Evolutionary conservation across 1,140 invertebrate species (phyloP).

Genomic region (Anadara kagoshimensis): DNA sequence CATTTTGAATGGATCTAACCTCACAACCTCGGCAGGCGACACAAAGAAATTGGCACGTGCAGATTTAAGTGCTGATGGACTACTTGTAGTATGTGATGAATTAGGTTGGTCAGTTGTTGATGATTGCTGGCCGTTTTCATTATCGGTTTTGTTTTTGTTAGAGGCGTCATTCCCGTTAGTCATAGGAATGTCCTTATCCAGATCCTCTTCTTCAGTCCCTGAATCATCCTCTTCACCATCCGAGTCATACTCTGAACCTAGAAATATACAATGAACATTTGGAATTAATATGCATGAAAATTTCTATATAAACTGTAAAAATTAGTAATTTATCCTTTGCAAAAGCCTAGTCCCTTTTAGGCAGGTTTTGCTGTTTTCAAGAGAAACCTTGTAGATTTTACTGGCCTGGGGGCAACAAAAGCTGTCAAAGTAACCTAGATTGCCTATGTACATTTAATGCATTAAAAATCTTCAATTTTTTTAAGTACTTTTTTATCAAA

Average conservation of each 20-base stretch:
- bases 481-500: too few species aligned
- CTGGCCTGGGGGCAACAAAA: too few species aligned
- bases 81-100: slow-evolving; percentile 18
- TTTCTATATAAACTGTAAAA: not conserved
- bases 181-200: not conserved
- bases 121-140: not conserved
- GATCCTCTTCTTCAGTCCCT: slow-evolving; percentile 39
- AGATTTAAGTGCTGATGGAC: slow-evolving; percentile 41
- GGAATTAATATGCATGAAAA: not conserved
- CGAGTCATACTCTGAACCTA: slow-evolving; percentile 40
- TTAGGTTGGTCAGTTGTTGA: not conserved
- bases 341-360: too few species aligned
- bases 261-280: not conserved
- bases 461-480: too few species aligned
- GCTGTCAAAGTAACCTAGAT: too few species aligned
- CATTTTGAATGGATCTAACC: slow-evolving; percentile 66
- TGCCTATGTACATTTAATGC: too few species aligned
- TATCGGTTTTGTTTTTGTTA: not conserved
- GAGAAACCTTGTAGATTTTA: too few species aligned
- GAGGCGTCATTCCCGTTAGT: not conserved
- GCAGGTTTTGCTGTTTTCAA: too few species aligned
- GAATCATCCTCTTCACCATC: slow-evolving; percentile 50
- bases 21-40: slow-evolving; percentile 60
- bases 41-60: slow-evolving; percentile 67
- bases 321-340: not conserved